Percentiles rank a stretch among this genome's conserved stretches.
These are phyloP conservation scores for Chloebia gouldiae DNA, from an alignment of 2,113 vertebrate genomes.

Conservation along the genomic window DNA sequence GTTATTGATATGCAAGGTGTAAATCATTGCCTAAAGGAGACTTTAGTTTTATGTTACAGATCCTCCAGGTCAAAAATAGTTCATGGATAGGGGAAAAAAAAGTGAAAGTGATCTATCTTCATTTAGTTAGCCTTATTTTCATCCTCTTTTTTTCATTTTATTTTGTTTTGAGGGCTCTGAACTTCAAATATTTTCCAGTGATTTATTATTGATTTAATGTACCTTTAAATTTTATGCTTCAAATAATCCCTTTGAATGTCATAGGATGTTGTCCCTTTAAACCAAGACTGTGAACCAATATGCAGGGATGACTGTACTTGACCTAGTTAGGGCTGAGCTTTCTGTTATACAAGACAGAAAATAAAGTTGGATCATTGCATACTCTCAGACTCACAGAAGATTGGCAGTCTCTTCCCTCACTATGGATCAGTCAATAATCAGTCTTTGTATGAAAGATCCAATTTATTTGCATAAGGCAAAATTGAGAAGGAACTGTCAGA, in stretches of 20 bases:
- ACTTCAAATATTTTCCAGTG: neutral
- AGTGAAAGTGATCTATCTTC: neutral
- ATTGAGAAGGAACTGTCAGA: neutral
- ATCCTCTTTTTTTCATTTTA: neutral
- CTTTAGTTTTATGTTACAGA: neutral
- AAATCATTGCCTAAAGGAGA: constrained; percentile 17
- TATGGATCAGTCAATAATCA: neutral
- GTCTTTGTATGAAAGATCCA: neutral
- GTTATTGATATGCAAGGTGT: constrained; percentile 22
- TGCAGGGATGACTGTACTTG: neutral
- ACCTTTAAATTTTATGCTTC: constrained; percentile 22
- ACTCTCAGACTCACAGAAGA: neutral
- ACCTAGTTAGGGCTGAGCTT: neutral
- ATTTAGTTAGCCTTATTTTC: neutral
- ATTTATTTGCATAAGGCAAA: neutral
- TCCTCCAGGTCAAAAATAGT: constrained; percentile 5
- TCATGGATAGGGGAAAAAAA: neutral
- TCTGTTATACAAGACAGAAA: neutral
- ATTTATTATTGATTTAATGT: constrained; percentile 32
- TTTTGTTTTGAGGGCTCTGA: neutral
- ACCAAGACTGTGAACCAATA: neutral
- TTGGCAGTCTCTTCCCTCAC: neutral
- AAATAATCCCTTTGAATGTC: neutral
- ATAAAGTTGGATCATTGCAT: neutral
- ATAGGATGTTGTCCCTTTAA: neutral